Conservation (phyloP, 2,888 invertebrate species). For the Encarsia formosa region DNA sequence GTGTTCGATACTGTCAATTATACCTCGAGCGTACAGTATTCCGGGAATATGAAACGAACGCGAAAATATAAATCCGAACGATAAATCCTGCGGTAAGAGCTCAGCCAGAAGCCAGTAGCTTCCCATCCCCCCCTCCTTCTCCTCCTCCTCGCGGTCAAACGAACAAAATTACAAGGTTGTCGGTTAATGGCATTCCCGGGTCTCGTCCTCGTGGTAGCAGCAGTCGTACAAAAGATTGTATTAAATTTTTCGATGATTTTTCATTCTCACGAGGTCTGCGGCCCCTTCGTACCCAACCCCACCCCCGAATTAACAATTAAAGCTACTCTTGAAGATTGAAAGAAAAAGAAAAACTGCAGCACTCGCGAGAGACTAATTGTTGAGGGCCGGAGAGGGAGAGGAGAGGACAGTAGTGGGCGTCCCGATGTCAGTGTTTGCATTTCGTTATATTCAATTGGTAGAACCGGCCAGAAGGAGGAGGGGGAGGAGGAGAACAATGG, state of each 20-base stretch:
- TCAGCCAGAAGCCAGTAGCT: too few species aligned
- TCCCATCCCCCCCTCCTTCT: too few species aligned
- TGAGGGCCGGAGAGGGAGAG: conserved; percentile 21
- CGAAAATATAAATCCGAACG: too few species aligned
- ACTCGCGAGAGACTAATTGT: conserved; percentile 25
- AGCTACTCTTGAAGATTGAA: conserved; percentile 13
- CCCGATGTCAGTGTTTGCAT: conserved; percentile 46
- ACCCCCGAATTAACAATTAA: too few species aligned
- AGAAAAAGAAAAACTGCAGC: conserved; percentile 13
- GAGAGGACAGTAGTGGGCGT: conserved; percentile 19
- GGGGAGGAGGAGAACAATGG: conserved; percentile 46
- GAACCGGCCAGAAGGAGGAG: conserved; percentile 35
- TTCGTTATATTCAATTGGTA: conserved; percentile 50
- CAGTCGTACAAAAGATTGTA: too few species aligned
- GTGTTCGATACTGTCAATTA: too few species aligned
- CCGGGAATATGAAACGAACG: too few species aligned
- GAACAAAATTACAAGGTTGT: conserved; percentile 51
- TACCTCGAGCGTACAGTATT: too few species aligned
- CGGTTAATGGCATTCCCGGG: conserved; percentile 47
- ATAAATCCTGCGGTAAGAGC: conserved; percentile 44
- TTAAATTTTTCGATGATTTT: conserved; percentile 11
- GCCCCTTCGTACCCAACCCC: neutral
- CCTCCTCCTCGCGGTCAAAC: conserved; percentile 51
- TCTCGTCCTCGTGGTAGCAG: too few species aligned
- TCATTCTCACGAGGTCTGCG: neutral